Percentiles rank a stretch among this genome's conserved stretches.
phyloP scores from a whole-genome alignment of 2,113 vertebrate genomes.

The Myiopsitta monachus region DNA sequence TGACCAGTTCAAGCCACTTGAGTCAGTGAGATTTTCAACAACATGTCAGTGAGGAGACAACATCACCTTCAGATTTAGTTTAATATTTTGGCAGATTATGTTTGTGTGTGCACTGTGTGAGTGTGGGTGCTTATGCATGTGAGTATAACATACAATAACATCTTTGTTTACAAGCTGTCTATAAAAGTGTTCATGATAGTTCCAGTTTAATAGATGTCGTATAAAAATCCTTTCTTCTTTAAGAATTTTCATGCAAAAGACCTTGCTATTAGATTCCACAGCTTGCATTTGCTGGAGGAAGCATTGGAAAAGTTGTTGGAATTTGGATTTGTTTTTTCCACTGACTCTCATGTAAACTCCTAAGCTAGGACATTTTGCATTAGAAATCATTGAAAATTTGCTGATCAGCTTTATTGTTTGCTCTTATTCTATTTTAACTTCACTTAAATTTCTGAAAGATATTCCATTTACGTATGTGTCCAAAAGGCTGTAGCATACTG shows the following conservation, averaged over 20 bases:
- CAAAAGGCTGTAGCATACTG: neutral
- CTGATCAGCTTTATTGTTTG: neutral
- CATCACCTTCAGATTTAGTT: neutral
- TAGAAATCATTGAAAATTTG: neutral
- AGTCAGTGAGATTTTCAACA: neutral
- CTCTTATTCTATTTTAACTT: neutral
- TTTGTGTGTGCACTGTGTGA: neutral
- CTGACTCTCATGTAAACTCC: neutral
- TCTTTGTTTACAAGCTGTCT: neutral
- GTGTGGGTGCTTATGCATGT: neutral
- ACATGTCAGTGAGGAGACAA: neutral
- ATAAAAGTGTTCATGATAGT: neutral
- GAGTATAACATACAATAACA: neutral
- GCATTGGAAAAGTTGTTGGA: neutral
- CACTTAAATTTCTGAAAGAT: neutral
- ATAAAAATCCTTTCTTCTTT: neutral
- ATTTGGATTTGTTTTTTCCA: neutral
- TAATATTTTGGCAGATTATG: neutral
- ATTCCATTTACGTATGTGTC: neutral
- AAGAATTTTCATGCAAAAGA: neutral
- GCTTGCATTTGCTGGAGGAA: neutral
- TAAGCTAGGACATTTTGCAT: neutral
- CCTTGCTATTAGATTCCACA: neutral
- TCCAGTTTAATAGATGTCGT: neutral
- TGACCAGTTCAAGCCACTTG: neutral